Percentiles rank a stretch among this genome's conserved stretches.
phyloP scores from a whole-genome alignment of 1,140 invertebrate species.

The Drosophila yakuba region DNA sequence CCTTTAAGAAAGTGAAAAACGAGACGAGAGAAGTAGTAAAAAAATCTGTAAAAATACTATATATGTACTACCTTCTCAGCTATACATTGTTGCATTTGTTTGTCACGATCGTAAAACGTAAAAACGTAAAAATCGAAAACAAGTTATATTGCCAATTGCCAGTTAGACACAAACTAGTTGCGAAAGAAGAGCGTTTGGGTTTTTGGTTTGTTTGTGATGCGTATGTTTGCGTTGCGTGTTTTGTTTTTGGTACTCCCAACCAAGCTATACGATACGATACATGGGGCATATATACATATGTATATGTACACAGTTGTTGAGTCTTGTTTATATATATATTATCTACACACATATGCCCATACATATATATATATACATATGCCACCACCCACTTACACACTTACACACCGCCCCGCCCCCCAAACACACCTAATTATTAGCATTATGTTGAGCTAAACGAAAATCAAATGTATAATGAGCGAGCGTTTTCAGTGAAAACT shows the following conservation, averaged over 20 bases:
- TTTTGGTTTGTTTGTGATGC: slow-evolving; percentile 47
- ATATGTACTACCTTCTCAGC: slow-evolving; percentile 23
- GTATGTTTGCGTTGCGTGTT: slow-evolving; percentile 51
- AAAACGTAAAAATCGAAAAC: slow-evolving; percentile 33
- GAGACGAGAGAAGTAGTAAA: slow-evolving; percentile 21
- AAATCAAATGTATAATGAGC: slow-evolving; percentile 52
- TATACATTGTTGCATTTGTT: slow-evolving; percentile 67
- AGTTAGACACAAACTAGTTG: slow-evolving; percentile 31
- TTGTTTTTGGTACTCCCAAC: slow-evolving; percentile 52
- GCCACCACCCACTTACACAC: slow-evolving; percentile 46
- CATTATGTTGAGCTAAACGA: slow-evolving; percentile 66
- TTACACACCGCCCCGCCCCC: neutral
- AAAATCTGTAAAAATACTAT: slow-evolving; percentile 39
- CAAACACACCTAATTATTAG: slow-evolving; percentile 53
- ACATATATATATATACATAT: slow-evolving; percentile 34
- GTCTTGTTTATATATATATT: slow-evolving; percentile 76
- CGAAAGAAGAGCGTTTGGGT: slow-evolving; percentile 35
- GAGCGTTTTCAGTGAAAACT: slow-evolving; percentile 82
- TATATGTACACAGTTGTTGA: slow-evolving; percentile 71
- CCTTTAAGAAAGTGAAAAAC: slow-evolving; percentile 21
- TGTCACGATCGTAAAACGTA: slow-evolving; percentile 22
- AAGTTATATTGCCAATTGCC: slow-evolving; percentile 40
- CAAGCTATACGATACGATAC: slow-evolving; percentile 32
- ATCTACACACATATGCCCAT: slow-evolving; percentile 47
- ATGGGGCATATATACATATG: slow-evolving; percentile 44